Percentiles rank a stretch among this genome's conserved stretches.
Evolutionary conservation across 2,888 invertebrate genomes (phyloP).

Genomic region (Penaeus monodon): DNA sequence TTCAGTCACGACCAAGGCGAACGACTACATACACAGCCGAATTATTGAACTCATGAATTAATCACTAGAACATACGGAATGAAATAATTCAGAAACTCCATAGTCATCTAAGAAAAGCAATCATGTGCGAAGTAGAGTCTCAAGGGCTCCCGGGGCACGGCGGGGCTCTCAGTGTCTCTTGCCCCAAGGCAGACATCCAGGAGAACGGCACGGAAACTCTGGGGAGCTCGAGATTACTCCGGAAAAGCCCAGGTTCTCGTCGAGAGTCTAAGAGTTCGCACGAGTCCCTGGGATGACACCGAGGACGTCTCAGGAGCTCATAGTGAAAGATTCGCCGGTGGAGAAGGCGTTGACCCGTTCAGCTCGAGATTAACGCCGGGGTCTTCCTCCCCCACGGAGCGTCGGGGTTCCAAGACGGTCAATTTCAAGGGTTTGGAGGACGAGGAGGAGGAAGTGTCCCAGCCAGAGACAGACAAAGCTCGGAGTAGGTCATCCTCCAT

Average conservation of each 20-base stretch:
- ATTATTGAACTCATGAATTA: too few relatives aligned
- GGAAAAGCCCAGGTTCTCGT: too few relatives aligned
- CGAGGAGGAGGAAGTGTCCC: neutral
- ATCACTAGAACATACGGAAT: too few relatives aligned
- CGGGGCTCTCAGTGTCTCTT: neutral
- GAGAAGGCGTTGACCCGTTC: conserved; percentile 52
- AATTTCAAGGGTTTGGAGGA: conserved; percentile 26
- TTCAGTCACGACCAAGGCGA: too few relatives aligned
- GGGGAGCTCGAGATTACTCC: neutral
- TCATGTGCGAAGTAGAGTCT: conserved; percentile 31
- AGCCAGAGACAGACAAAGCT: neutral
- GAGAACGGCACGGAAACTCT: neutral
- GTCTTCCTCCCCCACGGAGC: neutral
- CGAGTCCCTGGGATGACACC: neutral
- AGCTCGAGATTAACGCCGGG: neutral
- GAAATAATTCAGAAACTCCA: too few relatives aligned
- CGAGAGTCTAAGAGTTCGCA: too few relatives aligned
- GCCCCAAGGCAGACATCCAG: neutral
- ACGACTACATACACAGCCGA: too few relatives aligned
- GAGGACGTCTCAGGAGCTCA: neutral
- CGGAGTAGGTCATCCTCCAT: too few relatives aligned
- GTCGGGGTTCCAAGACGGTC: conserved; percentile 31
- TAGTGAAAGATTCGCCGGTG: neutral
- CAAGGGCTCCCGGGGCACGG: neutral
- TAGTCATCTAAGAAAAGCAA: neutral